These are phyloP conservation scores for Octonoba sinensis DNA, from an alignment of 2,888 invertebrate genomes.

Conservation along the genomic window DNA sequence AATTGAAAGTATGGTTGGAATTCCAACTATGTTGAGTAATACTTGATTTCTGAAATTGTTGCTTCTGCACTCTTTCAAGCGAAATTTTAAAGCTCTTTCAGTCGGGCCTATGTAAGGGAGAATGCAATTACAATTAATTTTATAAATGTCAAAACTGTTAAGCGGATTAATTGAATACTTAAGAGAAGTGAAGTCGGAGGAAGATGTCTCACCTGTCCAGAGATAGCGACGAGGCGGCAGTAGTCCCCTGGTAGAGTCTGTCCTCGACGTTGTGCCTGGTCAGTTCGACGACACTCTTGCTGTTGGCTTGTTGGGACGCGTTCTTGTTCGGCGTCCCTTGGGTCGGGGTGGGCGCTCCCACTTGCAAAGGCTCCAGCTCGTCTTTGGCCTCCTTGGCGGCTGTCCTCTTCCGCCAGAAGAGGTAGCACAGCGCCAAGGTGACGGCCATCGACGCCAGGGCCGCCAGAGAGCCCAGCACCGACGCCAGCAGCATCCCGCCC, in stretches of 20 bases:
- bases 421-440: conserved; percentile 73
- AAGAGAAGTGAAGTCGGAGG: too few species aligned
- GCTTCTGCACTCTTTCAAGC: too few species aligned
- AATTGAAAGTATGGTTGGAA: too few species aligned
- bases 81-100: too few species aligned
- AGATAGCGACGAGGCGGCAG: conserved; percentile 77
- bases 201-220: conserved; percentile 43
- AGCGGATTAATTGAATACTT: too few species aligned
- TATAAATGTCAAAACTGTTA: too few species aligned
- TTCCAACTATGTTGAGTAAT: too few species aligned
- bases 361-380: conserved; percentile 68
- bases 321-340: conserved; percentile 64
- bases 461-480: conserved; percentile 62
- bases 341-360: conserved; percentile 72
- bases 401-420: conserved; percentile 74
- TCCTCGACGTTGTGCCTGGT: conserved; percentile 74
- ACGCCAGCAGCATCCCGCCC: conserved; percentile 62
- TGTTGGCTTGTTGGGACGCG: conserved; percentile 69
- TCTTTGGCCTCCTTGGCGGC: conserved; percentile 76
- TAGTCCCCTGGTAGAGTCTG: conserved; percentile 81
- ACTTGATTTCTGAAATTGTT: too few species aligned
- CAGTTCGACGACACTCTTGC: conserved; percentile 69
- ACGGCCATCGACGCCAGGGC: conserved; percentile 64
- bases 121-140: too few species aligned
- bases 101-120: too few species aligned